phyloP scores from a whole-genome alignment of 2,888 invertebrate genomes.

The Hipparchia sbordonii region DNA sequence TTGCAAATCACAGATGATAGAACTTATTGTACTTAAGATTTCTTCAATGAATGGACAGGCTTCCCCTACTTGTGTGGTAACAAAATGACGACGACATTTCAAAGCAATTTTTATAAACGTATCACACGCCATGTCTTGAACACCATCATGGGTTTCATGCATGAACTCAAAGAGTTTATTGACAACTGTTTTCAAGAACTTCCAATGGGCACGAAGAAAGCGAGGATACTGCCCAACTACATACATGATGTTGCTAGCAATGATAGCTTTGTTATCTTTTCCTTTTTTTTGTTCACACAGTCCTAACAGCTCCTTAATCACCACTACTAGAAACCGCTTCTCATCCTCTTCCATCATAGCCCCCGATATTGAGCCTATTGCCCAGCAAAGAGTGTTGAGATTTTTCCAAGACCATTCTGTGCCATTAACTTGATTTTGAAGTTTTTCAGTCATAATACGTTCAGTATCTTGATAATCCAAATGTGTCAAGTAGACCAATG shows the following conservation, averaged over 20 bases:
- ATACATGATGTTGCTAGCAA: slow-evolving; percentile 99
- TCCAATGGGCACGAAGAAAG: slow-evolving; percentile 99
- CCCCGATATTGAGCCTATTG: slow-evolving; percentile 99
- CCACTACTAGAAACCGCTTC: slow-evolving; percentile 98
- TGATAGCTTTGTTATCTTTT: slow-evolving; percentile 99
- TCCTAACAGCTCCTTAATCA: slow-evolving; percentile 98
- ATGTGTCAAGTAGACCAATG: slow-evolving; percentile 98
- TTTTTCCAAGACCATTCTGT: slow-evolving; percentile 99
- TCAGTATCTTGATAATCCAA: slow-evolving; percentile 99
- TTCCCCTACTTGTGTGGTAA: slow-evolving; percentile 97
- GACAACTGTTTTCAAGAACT: slow-evolving; percentile 99
- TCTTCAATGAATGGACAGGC: slow-evolving; percentile 99
- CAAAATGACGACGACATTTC: slow-evolving; percentile 99
- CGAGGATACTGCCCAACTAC: slow-evolving; percentile 99
- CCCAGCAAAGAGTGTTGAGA: slow-evolving; percentile 99
- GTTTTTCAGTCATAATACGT: slow-evolving; percentile 98
- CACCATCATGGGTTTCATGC: slow-evolving; percentile 99
- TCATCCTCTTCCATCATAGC: slow-evolving; percentile 99
- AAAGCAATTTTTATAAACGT: slow-evolving; percentile 99
- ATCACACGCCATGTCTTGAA: slow-evolving; percentile 99
- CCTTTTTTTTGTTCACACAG: slow-evolving; percentile 99
- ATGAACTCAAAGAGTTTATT: slow-evolving; percentile 99
- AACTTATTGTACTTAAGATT: slow-evolving; percentile 96
- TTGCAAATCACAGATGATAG: slow-evolving; percentile 99
- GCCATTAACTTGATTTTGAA: slow-evolving; percentile 99